Evolutionary conservation across 1,140 invertebrate genomes (phyloP).

Genomic region (Drosophila sp.): DNA sequence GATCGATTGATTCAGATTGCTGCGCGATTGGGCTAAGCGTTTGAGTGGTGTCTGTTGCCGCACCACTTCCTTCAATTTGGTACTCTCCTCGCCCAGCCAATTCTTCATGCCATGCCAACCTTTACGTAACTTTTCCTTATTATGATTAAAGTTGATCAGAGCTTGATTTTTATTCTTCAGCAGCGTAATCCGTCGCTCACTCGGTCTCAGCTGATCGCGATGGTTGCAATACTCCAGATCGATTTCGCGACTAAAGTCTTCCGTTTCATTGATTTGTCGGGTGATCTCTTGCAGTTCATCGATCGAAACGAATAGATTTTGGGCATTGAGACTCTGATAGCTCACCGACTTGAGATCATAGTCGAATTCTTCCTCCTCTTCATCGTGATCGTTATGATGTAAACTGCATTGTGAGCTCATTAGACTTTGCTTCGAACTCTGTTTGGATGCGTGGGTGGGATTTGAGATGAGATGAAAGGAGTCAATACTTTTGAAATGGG

Average conservation of each 20-base stretch:
- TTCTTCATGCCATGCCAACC: slow-evolving; percentile 84
- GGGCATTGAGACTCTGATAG: slow-evolving; percentile 75
- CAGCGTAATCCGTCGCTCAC: slow-evolving; percentile 74
- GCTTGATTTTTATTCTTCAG: slow-evolving; percentile 79
- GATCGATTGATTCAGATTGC: slow-evolving; percentile 63
- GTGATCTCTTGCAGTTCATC: slow-evolving; percentile 81
- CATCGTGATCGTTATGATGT: slow-evolving; percentile 7
- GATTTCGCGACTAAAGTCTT: slow-evolving; percentile 75
- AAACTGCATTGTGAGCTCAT: slow-evolving; percentile 42
- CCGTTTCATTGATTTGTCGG: slow-evolving; percentile 78
- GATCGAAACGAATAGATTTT: slow-evolving; percentile 80
- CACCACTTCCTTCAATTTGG: slow-evolving; percentile 83
- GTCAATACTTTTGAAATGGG: slow-evolving; percentile 70
- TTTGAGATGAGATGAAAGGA: slow-evolving; percentile 42
- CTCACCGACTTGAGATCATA: slow-evolving; percentile 81
- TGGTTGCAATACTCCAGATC: slow-evolving; percentile 81
- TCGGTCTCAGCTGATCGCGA: slow-evolving; percentile 75
- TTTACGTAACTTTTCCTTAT: slow-evolving; percentile 83
- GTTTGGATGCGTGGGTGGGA: slow-evolving; percentile 29
- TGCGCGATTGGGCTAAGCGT: slow-evolving; percentile 79
- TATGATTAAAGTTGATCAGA: slow-evolving; percentile 77
- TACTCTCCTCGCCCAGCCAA: slow-evolving; percentile 84
- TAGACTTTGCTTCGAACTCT: slow-evolving; percentile 55
- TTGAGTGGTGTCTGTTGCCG: slow-evolving; percentile 84
- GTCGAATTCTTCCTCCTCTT: slow-evolving; percentile 66